A percentile compares a stretch with the other conserved stretches of the same genome.
phyloP scores from a whole-genome alignment of 1,140 invertebrate species.

The Drosophila albomicans region DNA sequence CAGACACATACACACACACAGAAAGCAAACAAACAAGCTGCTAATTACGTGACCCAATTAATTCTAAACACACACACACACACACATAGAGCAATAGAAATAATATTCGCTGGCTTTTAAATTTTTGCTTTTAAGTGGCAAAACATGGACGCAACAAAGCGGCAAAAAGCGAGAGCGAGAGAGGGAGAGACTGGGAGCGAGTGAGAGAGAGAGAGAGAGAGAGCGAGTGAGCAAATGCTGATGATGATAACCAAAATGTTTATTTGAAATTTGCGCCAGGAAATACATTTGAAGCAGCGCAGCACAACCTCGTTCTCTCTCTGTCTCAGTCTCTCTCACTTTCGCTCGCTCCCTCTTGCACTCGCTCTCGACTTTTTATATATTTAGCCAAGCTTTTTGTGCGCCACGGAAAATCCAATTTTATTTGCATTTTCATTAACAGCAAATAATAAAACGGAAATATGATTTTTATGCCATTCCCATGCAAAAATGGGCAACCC shows the following conservation, averaged over 20 bases:
- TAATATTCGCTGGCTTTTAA: conserved; percentile 60
- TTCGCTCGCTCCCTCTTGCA: neutral
- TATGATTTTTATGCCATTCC: conserved; percentile 81
- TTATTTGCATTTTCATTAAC: conserved; percentile 83
- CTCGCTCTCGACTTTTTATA: conserved; percentile 57
- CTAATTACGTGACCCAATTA: conserved; percentile 82
- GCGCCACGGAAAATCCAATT: conserved; percentile 77
- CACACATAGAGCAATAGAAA: conserved; percentile 25
- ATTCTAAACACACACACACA: conserved; percentile 69
- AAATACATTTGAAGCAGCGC: conserved; percentile 67
- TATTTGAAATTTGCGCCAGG: conserved; percentile 77
- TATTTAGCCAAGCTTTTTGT: conserved; percentile 67
- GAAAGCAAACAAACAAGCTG: conserved; percentile 59
- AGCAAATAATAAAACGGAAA: conserved; percentile 83
- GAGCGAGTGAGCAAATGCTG: neutral
- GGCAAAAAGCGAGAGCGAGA: neutral
- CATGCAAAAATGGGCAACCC: conserved; percentile 34
- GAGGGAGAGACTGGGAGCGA: neutral
- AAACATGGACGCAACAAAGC: conserved; percentile 2
- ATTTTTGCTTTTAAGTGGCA: conserved; percentile 40
- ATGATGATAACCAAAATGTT: conserved; percentile 69
- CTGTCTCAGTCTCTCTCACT: neutral
- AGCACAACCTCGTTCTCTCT: neutral
- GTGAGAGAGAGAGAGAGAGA: neutral
- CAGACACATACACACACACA: conserved; percentile 37